Base-by-base conservation (phyloP, 2,888 invertebrate species). In the Meliscaeva auricollis region DNA sequence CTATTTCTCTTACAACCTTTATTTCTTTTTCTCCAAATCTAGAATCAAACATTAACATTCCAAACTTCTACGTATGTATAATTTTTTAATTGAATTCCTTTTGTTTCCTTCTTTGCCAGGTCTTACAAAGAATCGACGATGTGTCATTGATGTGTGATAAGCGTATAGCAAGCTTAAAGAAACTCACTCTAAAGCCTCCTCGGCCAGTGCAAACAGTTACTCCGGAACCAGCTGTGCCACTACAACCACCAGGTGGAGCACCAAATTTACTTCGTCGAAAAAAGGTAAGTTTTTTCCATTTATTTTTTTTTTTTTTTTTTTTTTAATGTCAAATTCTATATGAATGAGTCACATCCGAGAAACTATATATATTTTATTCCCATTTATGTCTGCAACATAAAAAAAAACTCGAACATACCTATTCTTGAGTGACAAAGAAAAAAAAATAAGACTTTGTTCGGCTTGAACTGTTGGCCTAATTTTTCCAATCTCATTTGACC, bases 101-200 rank as follows among this genome's bases (percentile, higher is more conserved):
- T 64, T 32, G 32, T 46, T 64, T 64, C 46, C 17, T 75, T 78
- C 70, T 78, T 72, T 5, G 17, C 9, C 92, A 98, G 97, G 97
- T 98, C 87, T 93, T 98, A 58, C 97, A 98, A 93, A 94, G 98
- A 88, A 97, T 98, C 88, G 98, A 98, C 91, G 98, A 99, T 93
- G 97, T 99, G 1, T 96, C 96, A 90, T 93, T 96, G 89, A 98
- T 98, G 98, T 98, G 98, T 92, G 96, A 97, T 83, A 97, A 97
- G 92, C 95, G 97, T 88, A 94, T 96, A 66, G 94, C 94, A 52
- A 94, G 94, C 83, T 92, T 97, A 69, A 95, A 96, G 90, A 95
- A 95, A 87, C 94, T 96, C 78, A 94, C 95, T 15, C 93, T 95
- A 30, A 95, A 95, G 91, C 96, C 96, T 44, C 94, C 95, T 77